phyloP scores from a whole-genome alignment of 1,140 invertebrate genomes.

The Stegodyphus mimosarum region DNA sequence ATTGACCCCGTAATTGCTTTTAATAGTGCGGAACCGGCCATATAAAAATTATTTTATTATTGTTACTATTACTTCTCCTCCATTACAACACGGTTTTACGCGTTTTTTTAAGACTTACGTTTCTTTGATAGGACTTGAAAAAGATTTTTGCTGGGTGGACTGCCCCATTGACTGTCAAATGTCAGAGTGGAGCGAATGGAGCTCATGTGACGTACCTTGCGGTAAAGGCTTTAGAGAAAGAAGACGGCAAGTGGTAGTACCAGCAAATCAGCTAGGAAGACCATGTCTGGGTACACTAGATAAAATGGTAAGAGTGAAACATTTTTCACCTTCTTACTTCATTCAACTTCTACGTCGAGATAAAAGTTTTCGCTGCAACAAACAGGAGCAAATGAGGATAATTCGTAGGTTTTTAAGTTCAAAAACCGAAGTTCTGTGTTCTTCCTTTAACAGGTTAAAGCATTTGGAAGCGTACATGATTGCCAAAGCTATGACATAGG shows the following conservation, averaged over 20 bases:
- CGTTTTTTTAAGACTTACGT: background rate
- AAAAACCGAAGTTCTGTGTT: too few species aligned
- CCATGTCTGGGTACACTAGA: slow-evolving; percentile 19
- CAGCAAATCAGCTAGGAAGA: slow-evolving; percentile 53
- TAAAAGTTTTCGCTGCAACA: too few species aligned
- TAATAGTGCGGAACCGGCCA: too few species aligned
- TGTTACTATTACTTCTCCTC: background rate
- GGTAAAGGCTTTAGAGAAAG: slow-evolving; percentile 63
- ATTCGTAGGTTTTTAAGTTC: too few species aligned
- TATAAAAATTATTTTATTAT: too few species aligned
- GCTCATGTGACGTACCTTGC: slow-evolving; percentile 58
- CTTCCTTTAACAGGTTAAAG: too few species aligned
- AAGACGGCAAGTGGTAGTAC: slow-evolving; percentile 62
- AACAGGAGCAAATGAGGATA: too few species aligned
- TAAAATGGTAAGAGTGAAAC: slow-evolving; percentile 29
- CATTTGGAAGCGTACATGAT: too few species aligned
- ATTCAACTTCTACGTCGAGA: too few species aligned
- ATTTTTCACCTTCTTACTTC: too few species aligned
- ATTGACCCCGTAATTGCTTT: too few species aligned
- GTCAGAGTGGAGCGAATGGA: slow-evolving; percentile 61
- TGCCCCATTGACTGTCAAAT: slow-evolving; percentile 57
- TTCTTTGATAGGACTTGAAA: slow-evolving; percentile 33
- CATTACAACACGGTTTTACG: background rate
- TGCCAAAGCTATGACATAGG: too few species aligned
- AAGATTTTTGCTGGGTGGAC: slow-evolving; percentile 44